Evolutionary conservation across 2,888 invertebrate species (phyloP), one percentile per base, ranked within the genome.

Genomic region (Entomobrya multifasciata): DNA sequence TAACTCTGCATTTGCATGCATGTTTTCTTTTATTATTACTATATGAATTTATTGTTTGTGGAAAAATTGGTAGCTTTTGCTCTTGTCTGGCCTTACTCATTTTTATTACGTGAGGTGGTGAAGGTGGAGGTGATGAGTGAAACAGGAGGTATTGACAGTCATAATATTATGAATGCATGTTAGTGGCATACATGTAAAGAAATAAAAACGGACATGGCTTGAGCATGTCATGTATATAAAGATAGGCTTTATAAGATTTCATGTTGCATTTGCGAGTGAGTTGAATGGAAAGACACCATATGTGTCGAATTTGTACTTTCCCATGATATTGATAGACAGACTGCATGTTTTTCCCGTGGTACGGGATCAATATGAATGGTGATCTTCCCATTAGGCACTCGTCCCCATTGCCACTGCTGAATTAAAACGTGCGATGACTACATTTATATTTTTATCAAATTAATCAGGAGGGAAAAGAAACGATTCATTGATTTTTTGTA

Each of bases 71-170:
- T 62, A 30, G 27, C 22, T 41, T 41, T 67, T 20, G n/a, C n/a
- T n/a, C 67, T 67, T 13, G 1, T 10, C 17, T 41, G 17, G n/a
- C 41, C 36, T 65, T 25, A 1, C 17, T 17, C 22, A 57, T 8
- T 13, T 11, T 55, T 65, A 11, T 36, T 22, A 25, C 22, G 44
- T 67, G 22, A 67, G 22, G 22, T 44, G 44, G 70, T 47, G 65
- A 20, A 41, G 70, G 70, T 30, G 70, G 70, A 70, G 70, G 70
- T 70, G 70, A 70, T 70, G 70, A 70, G 70, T 47, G 70, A 70
- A 70, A 25, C 70, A 47, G 22, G 22, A 41, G 22, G 25, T 70
- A 70, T 70, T 47, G 70, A 70, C 47, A 47, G 70, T 47, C 70
- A 70, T 70, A 47, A 20, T 27, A 70, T 65, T 65, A 65, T 41